These are phyloP conservation scores for Gonatopus flavifemur DNA, from an alignment of 1,140 invertebrate genomes.

Conservation along the genomic window DNA sequence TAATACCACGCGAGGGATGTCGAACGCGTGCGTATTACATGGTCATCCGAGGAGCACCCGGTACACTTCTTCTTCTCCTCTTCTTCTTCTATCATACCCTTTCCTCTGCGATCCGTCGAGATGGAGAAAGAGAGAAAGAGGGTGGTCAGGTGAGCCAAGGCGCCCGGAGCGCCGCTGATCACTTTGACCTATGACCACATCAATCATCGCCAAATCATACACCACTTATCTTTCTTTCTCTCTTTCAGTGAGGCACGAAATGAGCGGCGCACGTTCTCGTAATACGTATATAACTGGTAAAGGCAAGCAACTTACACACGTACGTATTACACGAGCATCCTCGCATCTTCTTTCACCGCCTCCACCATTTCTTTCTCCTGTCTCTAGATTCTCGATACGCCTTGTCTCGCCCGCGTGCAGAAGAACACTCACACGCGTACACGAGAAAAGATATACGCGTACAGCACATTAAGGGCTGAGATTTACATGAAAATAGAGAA, in stretches of 20 bases:
- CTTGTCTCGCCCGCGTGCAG: too few relatives aligned
- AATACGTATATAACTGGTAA: conserved; percentile 36
- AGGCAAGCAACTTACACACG: too few relatives aligned
- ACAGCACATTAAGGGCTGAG: too few relatives aligned
- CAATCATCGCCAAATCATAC: conserved; percentile 58
- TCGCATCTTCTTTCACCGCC: conserved; percentile 12
- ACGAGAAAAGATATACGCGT: too few relatives aligned
- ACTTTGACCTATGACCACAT: conserved; percentile 54
- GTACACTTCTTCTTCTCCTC: too few relatives aligned
- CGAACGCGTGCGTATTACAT: conserved; percentile 34
- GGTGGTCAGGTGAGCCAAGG: conserved; percentile 46
- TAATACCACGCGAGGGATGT: too few relatives aligned
- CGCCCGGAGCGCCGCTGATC: conserved; percentile 55
- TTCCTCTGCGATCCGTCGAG: neutral
- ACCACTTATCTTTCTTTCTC: too few relatives aligned
- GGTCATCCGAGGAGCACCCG: conserved; percentile 18
- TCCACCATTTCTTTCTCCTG: neutral
- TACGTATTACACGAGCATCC: too few relatives aligned
- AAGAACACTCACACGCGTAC: too few relatives aligned
- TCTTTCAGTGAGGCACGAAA: conserved; percentile 41
- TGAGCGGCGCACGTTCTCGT: conserved; percentile 47
- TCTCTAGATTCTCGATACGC: conserved; percentile 1
- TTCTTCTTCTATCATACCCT: too few relatives aligned
- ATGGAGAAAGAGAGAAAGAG: neutral
- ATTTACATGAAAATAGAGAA: too few relatives aligned